Percentiles rank a stretch among this genome's conserved stretches.
These are phyloP conservation scores for Anoplopoma fimbria DNA, from an alignment of 2,113 vertebrate genomes.

Conservation along the genomic window DNA sequence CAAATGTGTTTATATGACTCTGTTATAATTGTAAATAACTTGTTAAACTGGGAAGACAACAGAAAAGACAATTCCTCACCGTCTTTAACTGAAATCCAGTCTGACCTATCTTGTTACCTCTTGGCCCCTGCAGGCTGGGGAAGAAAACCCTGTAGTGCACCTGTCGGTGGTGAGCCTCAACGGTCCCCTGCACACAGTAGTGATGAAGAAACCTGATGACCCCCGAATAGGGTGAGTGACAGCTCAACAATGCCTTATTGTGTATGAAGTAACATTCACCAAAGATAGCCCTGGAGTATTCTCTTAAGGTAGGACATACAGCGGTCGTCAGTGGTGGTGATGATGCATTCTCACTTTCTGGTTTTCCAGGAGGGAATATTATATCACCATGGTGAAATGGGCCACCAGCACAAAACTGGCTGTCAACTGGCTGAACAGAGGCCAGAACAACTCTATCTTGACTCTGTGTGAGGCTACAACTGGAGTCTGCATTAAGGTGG, in stretches of 20 bases:
- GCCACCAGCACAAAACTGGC: conserved; percentile 97
- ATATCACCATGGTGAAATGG: conserved; percentile 98
- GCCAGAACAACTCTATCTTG: conserved; percentile 96
- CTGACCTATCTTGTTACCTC: conserved; percentile 37
- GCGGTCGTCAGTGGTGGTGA: background rate
- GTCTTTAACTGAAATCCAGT: conserved; percentile 15
- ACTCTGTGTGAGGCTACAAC: conserved; percentile 97
- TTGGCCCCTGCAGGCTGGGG: conserved; percentile 86
- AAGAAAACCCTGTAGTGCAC: conserved; percentile 92
- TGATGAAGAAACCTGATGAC: conserved; percentile 94
- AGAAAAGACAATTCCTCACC: background rate
- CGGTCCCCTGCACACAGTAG: conserved; percentile 93
- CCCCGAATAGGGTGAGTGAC: conserved; percentile 91
- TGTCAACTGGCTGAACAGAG: conserved; percentile 97
- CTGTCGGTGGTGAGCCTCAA: conserved; percentile 95
- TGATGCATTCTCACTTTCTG: conserved; percentile 1
- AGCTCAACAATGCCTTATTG: background rate
- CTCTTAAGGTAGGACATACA: background rate
- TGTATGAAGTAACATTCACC: conserved; percentile 1
- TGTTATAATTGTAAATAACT: background rate
- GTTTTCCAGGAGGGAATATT: conserved; percentile 89
- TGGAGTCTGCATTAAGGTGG: conserved; percentile 95
- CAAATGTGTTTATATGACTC: background rate
- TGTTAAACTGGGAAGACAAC: background rate
- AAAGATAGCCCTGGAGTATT: background rate